Base-by-base conservation (phyloP, 2,113 vertebrate genomes). In the Nerophis lumbriciformis region DNA sequence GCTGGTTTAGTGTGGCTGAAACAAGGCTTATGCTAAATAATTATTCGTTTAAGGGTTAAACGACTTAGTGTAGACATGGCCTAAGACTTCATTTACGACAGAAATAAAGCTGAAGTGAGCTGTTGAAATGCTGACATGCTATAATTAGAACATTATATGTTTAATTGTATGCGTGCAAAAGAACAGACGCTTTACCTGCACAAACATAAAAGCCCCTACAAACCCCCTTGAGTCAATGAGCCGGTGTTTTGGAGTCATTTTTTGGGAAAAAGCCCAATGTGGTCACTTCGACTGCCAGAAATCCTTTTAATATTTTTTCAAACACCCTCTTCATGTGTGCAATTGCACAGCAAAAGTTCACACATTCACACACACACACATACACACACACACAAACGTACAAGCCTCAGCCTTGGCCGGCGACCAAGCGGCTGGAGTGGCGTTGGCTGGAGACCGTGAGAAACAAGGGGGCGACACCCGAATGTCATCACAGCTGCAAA, bases 401-500 rank as follows among this genome's bases (percentile, higher is more conserved):
- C 28, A 28, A 28, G 4, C 91, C 91, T 90, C 89, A 75, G 74
- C 73, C 72, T 91, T 94, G 93, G 93, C 92, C 38, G 71, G 5
- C 61, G 74, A 89, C 92, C 93, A 92, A 28, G 83, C 66, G 77
- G 86, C 88, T 63, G 67, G 74, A 84, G 73, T 78, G 56, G 83
- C 82, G 81, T 90, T 93, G 91, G 92, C 93, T 91, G 81, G 6
- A 77, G 90, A 93, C 91, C 92, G 93, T 95, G 94, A 93, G 94
- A 95, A 94, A 93, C 73, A 88, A 79, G 91, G 93, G 92, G 93
- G 92, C 92, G 90, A 93, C 90, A 91, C 89, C 89, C 91, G 76
- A 90, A 93, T 92, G 93, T 94, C 92, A 93, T 92, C 92, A 92
- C 94, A 94, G 94, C 94, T 94, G 94, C 93, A 90, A 86, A 92